Base-by-base conservation (phyloP, 2,113 vertebrate species). In the Macheiramphus alcinus region DNA sequence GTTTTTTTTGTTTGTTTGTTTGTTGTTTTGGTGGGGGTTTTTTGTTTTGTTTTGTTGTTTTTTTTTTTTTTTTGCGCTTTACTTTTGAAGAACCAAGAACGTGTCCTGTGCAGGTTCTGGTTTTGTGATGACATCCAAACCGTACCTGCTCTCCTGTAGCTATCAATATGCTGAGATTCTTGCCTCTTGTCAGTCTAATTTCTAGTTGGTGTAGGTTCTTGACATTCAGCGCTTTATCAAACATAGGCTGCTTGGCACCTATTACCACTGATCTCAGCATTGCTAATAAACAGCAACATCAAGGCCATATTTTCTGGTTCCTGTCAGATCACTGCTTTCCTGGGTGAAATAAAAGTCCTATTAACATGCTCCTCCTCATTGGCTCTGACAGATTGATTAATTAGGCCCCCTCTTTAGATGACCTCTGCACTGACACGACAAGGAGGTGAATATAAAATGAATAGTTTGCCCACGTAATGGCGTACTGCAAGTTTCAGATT, bases 361-460 rank as follows among this genome's bases (percentile, higher is more conserved):
- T 99, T 99, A 99, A 99, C 99, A 99, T 98, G 99, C 98, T 98
- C 97, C 98, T 99, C 98, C 98, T 99, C 98, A 99, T 99, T 98
- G 98, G 98, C 98, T 98, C 98, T 99, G 99, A 99, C 99, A 99
- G 98, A 95, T 98, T 99, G 99, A 99, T 99, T 99, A 99, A 99
- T 99, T 99, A 99, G 98, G 93, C 97, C 97, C 96, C 98, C 98
- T 98, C 98, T 98, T 98, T 96, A 96, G 95, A 97, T 99, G 99
- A 99, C 99, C 99, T 98, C 98, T 94, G 97, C 97, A 98, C 98
- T 97, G 94, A 98, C 98, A 98, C 95, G 97, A 99, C 98, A 98
- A 98, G 98, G 98, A 98, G 99, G 99, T 99, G 98, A 99, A 98
- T 98, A 96, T 98, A 97, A 98, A 98, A 99, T 99, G 98, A 98